phyloP scores from a whole-genome alignment of 2,113 vertebrate genomes.

The Amia ocellicauda region DNA sequence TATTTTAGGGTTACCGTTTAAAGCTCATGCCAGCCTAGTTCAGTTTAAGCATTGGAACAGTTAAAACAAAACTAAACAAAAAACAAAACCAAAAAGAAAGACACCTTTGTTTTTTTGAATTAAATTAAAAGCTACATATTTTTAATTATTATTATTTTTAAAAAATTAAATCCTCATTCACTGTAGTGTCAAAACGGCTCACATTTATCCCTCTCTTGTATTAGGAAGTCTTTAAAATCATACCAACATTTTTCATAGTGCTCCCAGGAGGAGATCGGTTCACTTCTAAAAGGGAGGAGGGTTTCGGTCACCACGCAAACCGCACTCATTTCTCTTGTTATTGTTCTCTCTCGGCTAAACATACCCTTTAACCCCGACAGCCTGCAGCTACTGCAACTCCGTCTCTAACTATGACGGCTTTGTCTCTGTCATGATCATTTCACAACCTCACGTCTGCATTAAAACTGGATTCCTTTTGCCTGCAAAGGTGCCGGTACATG shows the following conservation, averaged over 20 bases:
- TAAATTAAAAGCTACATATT: conserved; percentile 38
- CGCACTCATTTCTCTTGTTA: neutral
- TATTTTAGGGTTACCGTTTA: no score
- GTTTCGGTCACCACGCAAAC: neutral
- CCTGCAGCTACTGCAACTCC: neutral
- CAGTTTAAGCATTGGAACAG: conserved; percentile 47
- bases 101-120: conserved; percentile 22
- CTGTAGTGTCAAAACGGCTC: conserved; percentile 30
- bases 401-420: neutral
- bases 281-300: neutral
- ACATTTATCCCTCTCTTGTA: neutral
- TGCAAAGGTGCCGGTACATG: no score
- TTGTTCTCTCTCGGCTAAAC: neutral
- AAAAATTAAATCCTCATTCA: conserved; percentile 22
- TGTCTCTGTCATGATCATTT: no score
- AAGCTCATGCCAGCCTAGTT: conserved; percentile 34
- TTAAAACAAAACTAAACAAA: conserved; percentile 38
- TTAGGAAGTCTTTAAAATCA: neutral
- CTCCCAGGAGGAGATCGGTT: neutral
- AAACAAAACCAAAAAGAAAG: neutral
- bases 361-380: neutral
- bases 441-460: neutral
- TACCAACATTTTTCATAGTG: neutral
- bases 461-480: no score
- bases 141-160: conserved; percentile 10